These are phyloP conservation scores for Crocidura indochinensis DNA, from an alignment of 2,797 vertebrate genomes.

Conservation along the genomic window DNA sequence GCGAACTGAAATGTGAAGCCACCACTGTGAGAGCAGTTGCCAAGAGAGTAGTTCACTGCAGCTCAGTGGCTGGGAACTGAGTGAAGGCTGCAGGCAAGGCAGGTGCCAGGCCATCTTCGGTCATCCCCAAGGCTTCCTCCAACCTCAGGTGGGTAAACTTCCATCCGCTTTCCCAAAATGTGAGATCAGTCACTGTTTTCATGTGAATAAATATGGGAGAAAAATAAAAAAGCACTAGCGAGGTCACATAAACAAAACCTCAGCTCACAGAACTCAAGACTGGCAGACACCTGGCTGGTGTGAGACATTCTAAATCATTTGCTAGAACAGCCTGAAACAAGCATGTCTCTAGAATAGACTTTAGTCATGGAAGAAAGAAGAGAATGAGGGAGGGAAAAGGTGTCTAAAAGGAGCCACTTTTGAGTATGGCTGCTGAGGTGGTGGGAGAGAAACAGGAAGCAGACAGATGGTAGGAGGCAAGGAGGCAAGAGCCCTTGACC, in stretches of 20 bases:
- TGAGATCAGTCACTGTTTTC: constrained; percentile 36
- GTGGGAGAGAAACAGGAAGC: constrained; percentile 6
- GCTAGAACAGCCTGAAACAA: fast-evolving
- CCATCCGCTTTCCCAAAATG: not conserved
- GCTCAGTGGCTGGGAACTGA: not conserved
- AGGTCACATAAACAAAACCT: not conserved
- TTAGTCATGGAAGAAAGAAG: not conserved
- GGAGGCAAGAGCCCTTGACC: constrained; percentile 36
- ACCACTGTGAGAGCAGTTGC: not conserved
- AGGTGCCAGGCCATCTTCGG: not conserved
- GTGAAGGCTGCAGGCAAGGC: too few relatives aligned
- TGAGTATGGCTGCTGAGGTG: not conserved
- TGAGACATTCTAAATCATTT: fast-evolving
- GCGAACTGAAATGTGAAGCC: not conserved
- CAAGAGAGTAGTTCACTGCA: not conserved
- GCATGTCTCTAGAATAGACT: not conserved
- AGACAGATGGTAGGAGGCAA: not conserved
- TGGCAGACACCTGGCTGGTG: not conserved
- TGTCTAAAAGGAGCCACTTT: not conserved
- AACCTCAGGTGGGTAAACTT: not conserved
- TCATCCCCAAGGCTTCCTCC: not conserved
- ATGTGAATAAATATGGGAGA: not conserved
- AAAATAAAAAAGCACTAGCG: not conserved
- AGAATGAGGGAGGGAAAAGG: not conserved
- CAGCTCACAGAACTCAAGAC: not conserved